These are phyloP conservation scores for Thysanoteuthis rhombus DNA, from an alignment of 2,888 invertebrate genomes.

Conservation along the genomic window DNA sequence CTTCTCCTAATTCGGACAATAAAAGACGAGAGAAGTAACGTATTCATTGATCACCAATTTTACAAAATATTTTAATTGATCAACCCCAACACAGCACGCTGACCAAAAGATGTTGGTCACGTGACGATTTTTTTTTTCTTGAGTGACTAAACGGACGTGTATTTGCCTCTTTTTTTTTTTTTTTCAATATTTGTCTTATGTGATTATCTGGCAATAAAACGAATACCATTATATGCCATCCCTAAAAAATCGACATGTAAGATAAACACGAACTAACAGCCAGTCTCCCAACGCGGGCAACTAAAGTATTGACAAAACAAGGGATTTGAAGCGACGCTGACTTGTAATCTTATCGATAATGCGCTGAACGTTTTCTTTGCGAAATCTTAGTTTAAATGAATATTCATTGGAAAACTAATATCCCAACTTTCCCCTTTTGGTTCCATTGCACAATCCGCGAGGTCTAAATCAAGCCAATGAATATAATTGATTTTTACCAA, in stretches of 20 bases:
- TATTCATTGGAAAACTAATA: background rate
- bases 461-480: no score
- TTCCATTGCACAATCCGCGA: no score
- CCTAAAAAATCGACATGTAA: background rate
- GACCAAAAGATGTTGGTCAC: no score
- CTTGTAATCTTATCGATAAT: constrained; percentile 12
- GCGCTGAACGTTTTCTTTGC: background rate
- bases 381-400: background rate
- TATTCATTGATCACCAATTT: no score
- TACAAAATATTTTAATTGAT: no score
- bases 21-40: no score
- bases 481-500: no score
- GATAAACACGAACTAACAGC: background rate
- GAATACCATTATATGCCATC: background rate
- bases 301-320: background rate
- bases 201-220: background rate
- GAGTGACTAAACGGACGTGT: no score
- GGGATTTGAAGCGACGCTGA: background rate
- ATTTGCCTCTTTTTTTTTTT: background rate
- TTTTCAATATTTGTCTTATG: background rate
- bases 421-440: no score
- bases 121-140: no score
- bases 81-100: no score
- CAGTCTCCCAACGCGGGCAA: background rate
- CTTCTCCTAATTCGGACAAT: no score